Base-by-base conservation (phyloP, 2,888 invertebrate genomes). In the Neuroscelio doddi region DNA sequence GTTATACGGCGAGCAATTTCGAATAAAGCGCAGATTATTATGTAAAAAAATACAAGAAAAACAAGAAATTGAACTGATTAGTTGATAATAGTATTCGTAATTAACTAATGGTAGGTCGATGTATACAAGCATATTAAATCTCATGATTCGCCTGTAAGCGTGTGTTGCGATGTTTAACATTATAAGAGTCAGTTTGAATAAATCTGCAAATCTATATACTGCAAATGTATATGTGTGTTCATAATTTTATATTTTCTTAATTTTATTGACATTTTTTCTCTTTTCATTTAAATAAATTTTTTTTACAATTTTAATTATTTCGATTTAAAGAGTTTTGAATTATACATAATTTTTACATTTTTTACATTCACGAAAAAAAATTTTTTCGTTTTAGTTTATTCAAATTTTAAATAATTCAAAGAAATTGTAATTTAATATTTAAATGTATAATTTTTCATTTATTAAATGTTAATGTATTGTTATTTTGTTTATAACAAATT, bases 131-230 rank as follows among this genome's bases (percentile, higher is more conserved):
- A 61, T 65, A 68, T 61, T 55, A 59, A 65, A 53, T 69, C 58
- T 64, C 47, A 61, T 59, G 65, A 69, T 68, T 65, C 61, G 58
- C 58, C 57, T 61, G 65, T 66, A 66, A 58, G 64, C 59, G 68
- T 69, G 65, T 69, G 62, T 71, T 68, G 65, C 65, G 63, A 69
- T 69, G 68, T 71, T 69, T 66, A 69, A 64, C 62, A 69, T 64
- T 64, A 61, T 64, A 64, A 62, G 57, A 68, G 68, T 68, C 66
- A 66, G 62, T 69, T 71, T 71, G 51, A 71, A 71, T 68, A 69
- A 71, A 71, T 65, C 56, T 63, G 61, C 57, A 66, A 59, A 64
- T 59, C 34, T 68, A 62, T 62, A 57, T 56, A 61, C n/a, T 61
- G 45, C 58, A 50, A 51, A 30, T 21, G 44, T 12, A 7, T 36